Base-by-base conservation (phyloP, 2,113 vertebrate species). In the Notarius lentiginosus region DNA sequence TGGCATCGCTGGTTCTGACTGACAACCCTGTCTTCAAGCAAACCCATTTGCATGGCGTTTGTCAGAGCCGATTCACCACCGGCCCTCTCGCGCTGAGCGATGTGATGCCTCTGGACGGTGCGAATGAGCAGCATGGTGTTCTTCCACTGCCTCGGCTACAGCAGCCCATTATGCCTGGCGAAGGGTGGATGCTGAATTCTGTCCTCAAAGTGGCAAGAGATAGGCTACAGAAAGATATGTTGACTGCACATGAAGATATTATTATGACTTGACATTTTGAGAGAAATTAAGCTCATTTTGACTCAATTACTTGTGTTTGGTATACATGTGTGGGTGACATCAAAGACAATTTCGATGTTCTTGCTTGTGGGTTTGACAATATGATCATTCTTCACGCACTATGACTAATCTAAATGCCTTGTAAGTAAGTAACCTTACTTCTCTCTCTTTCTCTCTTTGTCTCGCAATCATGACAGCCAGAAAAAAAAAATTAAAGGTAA, bases 111-210 rank as follows among this genome's bases (percentile, higher is more conserved):
- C 61, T 77, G 60, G 58, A 81, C 22, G 47, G 72, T 77, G 60
- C 51, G 60, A 77, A 77, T n/a, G 72, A 83, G 81, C 81, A 77
- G 72, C 81, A 30, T 41, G 7, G 86, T 51, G 47, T 83, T 87
- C 58, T 68, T 79, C 60, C 17, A 5, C 34, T 82, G 86, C 56
- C 8, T 82, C 79, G 24, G 75, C 68, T 30, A 30, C 68, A 75
- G 27, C 66, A 53, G 79, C 79, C 86, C 66, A 53, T 79, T 53
- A 76, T 41, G 18, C 85, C 79, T 73, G n/a, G 66, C 68, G 41
- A 63, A 76, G 58, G 10, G 17, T 51, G 73, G 60, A 77, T 79
- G 15, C 84, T 79, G 58, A 77, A 79, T 51, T n/a, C 47, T 24
- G 47, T 79, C 24, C 51, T 79, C 18, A 53, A 66, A 53, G 73